These are phyloP conservation scores for Dromiciops gliroides DNA, from an alignment of 2,113 vertebrate species.

Conservation along the genomic window DNA sequence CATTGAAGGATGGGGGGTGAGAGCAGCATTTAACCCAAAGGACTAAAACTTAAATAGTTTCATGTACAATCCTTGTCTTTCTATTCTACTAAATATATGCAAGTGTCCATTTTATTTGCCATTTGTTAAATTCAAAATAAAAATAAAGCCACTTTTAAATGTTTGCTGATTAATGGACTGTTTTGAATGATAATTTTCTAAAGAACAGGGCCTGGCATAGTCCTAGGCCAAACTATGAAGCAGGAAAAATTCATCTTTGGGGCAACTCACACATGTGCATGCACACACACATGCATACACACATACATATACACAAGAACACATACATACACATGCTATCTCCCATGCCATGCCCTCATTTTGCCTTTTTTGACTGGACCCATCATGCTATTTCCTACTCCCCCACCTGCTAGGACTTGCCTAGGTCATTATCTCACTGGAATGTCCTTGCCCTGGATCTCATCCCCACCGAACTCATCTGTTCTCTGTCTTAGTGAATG, in stretches of 20 bases:
- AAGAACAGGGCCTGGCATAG: background rate
- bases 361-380: background rate
- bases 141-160: background rate
- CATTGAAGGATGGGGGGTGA: too few relatives aligned
- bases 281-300: too few relatives aligned
- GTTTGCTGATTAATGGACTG: background rate
- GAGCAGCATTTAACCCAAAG: background rate
- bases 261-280: background rate
- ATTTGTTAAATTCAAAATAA: background rate
- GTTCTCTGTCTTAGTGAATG: background rate
- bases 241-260: background rate
- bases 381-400: background rate
- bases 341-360: background rate
- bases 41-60: background rate
- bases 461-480: background rate
- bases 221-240: background rate
- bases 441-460: background rate
- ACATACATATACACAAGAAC: too few relatives aligned
- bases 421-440: background rate
- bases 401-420: background rate
- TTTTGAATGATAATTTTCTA: background rate
- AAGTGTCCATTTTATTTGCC: background rate
- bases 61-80: background rate
- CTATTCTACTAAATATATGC: background rate
- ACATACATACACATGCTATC: background rate